phyloP scores from a whole-genome alignment of 2,113 vertebrate species.

The Tautogolabrus adspersus region DNA sequence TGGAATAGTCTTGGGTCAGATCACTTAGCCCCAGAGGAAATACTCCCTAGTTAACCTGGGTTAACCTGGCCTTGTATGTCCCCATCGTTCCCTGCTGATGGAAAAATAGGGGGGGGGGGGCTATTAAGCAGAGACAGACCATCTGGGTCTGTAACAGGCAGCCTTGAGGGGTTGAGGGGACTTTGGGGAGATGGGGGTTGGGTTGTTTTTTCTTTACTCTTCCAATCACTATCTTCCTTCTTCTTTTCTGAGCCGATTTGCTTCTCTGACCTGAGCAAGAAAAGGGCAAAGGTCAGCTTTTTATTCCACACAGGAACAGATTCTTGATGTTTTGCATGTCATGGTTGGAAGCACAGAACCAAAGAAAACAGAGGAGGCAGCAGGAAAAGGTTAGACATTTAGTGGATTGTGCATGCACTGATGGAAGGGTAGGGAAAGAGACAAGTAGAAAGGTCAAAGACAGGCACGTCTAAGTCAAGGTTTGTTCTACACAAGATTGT shows the following conservation, averaged over 20 bases:
- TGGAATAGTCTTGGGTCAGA: conserved; percentile 43
- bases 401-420: no score
- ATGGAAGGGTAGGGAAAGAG: no score
- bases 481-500: background rate
- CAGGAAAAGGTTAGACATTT: background rate
- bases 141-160: conserved; percentile 48
- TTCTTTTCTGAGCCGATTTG: conserved; percentile 1
- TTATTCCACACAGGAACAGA: conserved; percentile 5
- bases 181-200: conserved; percentile 5
- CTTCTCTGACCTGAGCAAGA: conserved; percentile 25
- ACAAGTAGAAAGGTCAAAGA: background rate
- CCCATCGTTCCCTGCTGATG: conserved; percentile 28
- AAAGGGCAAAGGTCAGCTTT: conserved; percentile 9
- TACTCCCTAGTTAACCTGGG: conserved; percentile 46
- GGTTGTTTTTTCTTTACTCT: conserved; percentile 4
- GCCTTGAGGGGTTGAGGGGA: conserved; percentile 30
- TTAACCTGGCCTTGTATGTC: conserved; percentile 55
- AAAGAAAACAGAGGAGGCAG: background rate
- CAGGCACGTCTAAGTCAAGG: background rate
- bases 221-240: conserved; percentile 16
- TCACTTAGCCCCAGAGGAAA: conserved; percentile 58
- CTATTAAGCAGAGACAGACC: conserved; percentile 50
- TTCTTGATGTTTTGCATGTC: background rate
- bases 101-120: conserved; percentile 22
- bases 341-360: no score